These are phyloP conservation scores for Tetropium fuscum DNA, from an alignment of 2,888 invertebrate species.

Conservation along the genomic window DNA sequence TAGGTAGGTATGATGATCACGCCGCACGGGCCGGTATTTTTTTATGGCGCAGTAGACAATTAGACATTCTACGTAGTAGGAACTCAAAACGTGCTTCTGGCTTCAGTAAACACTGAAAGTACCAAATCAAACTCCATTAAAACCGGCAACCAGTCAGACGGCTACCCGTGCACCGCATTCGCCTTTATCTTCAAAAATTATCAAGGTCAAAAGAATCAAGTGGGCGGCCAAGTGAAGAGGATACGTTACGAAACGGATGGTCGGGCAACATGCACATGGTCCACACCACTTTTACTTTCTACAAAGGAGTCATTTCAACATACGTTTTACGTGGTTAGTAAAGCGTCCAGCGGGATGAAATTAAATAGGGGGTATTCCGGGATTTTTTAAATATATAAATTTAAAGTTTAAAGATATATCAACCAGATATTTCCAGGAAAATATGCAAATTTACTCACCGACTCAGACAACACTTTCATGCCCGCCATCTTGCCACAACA, in stretches of 20 bases:
- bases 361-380: not conserved
- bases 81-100: not conserved
- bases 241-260: not conserved
- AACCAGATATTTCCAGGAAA: constrained; percentile 17
- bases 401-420: constrained; percentile 1
- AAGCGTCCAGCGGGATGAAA: not conserved
- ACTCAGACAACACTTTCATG: constrained; percentile 57
- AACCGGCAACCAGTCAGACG: too few relatives aligned
- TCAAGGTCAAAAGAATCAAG: constrained; percentile 2
- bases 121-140: not conserved
- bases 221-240: not conserved
- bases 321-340: not conserved
- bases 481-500: constrained; percentile 61
- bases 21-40: too few relatives aligned
- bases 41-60: not conserved
- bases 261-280: not conserved
- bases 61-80: not conserved
- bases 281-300: constrained; percentile 17
- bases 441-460: constrained; percentile 53
- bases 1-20: too few relatives aligned
- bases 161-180: too few relatives aligned
- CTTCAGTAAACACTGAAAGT: not conserved
- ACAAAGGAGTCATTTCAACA: not conserved
- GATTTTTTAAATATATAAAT: not conserved
- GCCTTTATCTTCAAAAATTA: not conserved